Conservation (phyloP, 2,888 invertebrate genomes). For the Diaperis boleti region DNA sequence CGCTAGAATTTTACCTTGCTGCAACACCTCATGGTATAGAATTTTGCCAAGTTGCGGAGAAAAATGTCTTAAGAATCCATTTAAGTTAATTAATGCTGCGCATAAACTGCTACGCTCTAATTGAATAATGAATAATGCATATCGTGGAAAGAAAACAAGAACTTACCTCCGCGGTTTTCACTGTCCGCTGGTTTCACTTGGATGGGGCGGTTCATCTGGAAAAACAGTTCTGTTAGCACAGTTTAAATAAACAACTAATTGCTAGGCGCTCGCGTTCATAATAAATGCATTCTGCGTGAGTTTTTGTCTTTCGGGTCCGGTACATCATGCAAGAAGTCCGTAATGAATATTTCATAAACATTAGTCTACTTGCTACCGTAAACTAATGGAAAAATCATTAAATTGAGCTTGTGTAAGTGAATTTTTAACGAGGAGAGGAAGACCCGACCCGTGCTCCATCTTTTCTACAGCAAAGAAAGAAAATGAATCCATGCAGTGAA, state of each 20-base stretch:
- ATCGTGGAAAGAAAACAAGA: slow-evolving; percentile 43
- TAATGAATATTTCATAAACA: slow-evolving; percentile 30
- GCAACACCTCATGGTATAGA: slow-evolving; percentile 22
- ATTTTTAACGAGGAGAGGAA: slow-evolving; percentile 22
- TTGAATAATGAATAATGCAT: slow-evolving; percentile 54
- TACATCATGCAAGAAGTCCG: slow-evolving; percentile 7
- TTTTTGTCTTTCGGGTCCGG: slow-evolving; percentile 13
- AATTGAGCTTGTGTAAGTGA: slow-evolving; percentile 15
- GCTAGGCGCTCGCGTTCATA: no score
- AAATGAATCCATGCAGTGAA: background rate
- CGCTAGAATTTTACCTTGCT: no score
- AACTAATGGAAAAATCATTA: slow-evolving; percentile 32
- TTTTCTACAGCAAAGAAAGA: background rate
- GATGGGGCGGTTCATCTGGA: slow-evolving; percentile 99
- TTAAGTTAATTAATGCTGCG: slow-evolving; percentile 42
- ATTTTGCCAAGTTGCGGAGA: slow-evolving; percentile 19
- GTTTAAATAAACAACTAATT: slow-evolving; percentile 22
- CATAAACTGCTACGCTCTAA: slow-evolving; percentile 50
- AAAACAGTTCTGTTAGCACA: slow-evolving; percentile 47
- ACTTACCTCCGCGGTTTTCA: slow-evolving; percentile 97
- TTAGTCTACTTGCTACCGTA: slow-evolving; percentile 12
- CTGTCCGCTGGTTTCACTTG: slow-evolving; percentile 99
- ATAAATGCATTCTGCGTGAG: slow-evolving; percentile 4
- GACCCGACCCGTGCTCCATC: background rate
- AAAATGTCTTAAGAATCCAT: slow-evolving; percentile 42